Evolutionary conservation across 2,797 vertebrate genomes (phyloP).

Genomic region (Acropternis orthonyx): DNA sequence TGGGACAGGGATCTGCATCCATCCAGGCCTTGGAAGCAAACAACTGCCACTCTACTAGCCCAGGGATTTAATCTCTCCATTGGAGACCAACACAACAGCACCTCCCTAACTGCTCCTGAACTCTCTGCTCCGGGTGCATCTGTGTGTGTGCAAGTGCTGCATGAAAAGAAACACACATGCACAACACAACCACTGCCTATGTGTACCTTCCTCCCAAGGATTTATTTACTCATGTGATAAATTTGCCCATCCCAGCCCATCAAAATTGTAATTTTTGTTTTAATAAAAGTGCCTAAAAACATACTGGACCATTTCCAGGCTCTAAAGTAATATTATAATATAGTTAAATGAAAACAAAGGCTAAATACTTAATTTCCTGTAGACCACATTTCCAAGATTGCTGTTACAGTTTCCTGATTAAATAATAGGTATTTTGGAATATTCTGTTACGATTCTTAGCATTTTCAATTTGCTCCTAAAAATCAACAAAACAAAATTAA

Average conservation of each 20-base stretch:
- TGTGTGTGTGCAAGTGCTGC: neutral
- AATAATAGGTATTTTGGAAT: constrained; percentile 9
- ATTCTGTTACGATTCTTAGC: constrained; percentile 5
- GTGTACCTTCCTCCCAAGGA: neutral
- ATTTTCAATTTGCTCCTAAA: constrained; percentile 10
- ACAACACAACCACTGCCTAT: neutral
- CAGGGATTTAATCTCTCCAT: neutral
- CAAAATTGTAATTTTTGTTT: neutral
- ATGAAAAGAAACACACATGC: neutral
- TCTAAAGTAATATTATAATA: constrained; percentile 16
- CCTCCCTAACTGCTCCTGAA: neutral
- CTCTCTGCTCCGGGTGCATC: neutral
- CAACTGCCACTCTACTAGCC: neutral
- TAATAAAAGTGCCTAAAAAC: constrained; percentile 15
- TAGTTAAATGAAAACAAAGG: constrained; percentile 53
- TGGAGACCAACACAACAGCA: neutral
- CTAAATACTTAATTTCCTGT: constrained; percentile 61
- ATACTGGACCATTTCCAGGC: constrained; percentile 1
- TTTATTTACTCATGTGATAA: neutral
- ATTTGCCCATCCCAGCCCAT: neutral
- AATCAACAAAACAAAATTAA: constrained; percentile 13
- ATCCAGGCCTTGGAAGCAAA: neutral
- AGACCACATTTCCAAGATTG: constrained; percentile 8
- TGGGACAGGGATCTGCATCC: neutral
- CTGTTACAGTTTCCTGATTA: constrained; percentile 20